Conservation (phyloP, 1,140 invertebrate genomes). For the Drosophila trapezifrons region DNA sequence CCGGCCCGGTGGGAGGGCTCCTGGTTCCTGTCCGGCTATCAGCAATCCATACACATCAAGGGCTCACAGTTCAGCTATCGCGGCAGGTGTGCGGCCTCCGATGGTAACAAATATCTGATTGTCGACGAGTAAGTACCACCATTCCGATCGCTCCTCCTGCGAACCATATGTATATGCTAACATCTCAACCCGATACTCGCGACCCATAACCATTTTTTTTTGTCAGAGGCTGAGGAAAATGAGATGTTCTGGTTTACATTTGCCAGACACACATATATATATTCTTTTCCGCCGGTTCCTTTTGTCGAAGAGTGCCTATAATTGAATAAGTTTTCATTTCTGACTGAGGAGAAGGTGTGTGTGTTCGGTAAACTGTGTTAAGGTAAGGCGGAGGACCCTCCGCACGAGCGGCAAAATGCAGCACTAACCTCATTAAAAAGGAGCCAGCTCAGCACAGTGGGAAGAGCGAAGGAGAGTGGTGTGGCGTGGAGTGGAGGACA, state of each 20-base stretch:
- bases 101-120: constrained; percentile 93
- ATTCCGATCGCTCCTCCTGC: not conserved
- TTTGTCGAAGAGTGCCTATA: constrained; percentile 71
- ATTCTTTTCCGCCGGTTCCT: constrained; percentile 33
- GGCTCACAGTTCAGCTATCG: constrained; percentile 91
- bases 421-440: constrained; percentile 76
- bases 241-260: constrained; percentile 47
- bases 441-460: constrained; percentile 47
- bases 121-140: constrained; percentile 91
- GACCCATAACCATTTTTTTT: constrained; percentile 29
- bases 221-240: constrained; percentile 35
- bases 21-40: constrained; percentile 93
- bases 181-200: constrained; percentile 57
- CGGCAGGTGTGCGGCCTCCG: constrained; percentile 90
- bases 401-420: constrained; percentile 50
- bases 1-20: constrained; percentile 91
- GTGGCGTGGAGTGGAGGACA: constrained; percentile 10
- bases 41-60: constrained; percentile 91
- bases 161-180: constrained; percentile 61
- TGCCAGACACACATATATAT: constrained; percentile 10
- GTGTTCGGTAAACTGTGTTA: constrained; percentile 58
- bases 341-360: constrained; percentile 42
- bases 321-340: constrained; percentile 80
- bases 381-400: constrained; percentile 50
- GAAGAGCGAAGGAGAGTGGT: constrained; percentile 1